Base-by-base conservation (phyloP, 2,888 invertebrate species). In the Hedya salicella region DNA sequence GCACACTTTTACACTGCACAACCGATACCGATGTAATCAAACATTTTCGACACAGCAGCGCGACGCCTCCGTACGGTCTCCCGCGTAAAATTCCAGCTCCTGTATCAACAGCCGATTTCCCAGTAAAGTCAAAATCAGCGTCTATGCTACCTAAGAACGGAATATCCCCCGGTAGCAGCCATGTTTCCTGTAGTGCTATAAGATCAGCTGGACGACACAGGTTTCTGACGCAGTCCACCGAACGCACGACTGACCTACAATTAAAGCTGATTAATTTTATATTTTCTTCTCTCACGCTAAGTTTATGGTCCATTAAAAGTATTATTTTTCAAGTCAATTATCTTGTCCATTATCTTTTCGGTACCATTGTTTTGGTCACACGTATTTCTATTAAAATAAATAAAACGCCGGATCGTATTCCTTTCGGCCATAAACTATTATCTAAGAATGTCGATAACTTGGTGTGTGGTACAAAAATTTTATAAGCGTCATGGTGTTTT, bases 391-490 rank as follows among this genome's bases (percentile, higher is more conserved):
- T 62, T 54, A 11, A 62, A 54, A 21, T 62, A 62, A 39, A 62
- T 17, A 62, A 62, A 62, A 13, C 62, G 39, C 54, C 21, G 16
- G 54, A 53, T 25, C 21, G 16, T 39, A 62, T 54, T 21, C 62
- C 64, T 44, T 59, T 40, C 4, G 63, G 63, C 63, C 63, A 64
- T n/a, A 64, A 3, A 0, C 13, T 11, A 13, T 57, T 30, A 50
- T 50, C 56, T 14, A 57, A 13, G 40, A 64, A 64, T 11, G 9
- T 1, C 21, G 48, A 25, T 5, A 64, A n/a, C 30, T 57, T 64
- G 48, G 56, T 54, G 49, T 57, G 54, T 57, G 57, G 56, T 59
- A 57, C 57, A 59, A 59, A 64, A 14, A 64, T 50, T 50, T 64
- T 64, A 42, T 48, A 64, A 1, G 56, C 42, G 19, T 64, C 57